Evolutionary conservation across 2,797 vertebrate species (phyloP), one percentile per base, ranked within the genome.

Genomic region (Chelmon rostratus): DNA sequence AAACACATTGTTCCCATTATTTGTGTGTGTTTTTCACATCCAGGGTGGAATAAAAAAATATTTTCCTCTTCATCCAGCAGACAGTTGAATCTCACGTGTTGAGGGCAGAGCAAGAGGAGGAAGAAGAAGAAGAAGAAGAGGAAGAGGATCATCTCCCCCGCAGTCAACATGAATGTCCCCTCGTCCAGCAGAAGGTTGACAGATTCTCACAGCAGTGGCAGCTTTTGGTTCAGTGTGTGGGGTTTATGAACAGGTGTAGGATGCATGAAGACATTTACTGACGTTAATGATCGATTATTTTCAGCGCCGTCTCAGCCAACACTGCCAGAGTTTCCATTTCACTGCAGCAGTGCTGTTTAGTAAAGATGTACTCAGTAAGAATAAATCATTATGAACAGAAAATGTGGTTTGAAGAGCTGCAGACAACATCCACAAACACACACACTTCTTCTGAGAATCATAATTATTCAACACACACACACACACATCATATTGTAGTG

Each of bases 131-230:
- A 15, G 38, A 81, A 1, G 81, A 68, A 31, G 84, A 79, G 1
- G 84, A 69, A 1, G 90, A 93, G 67, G 92, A 92, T 47, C 72
- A 86, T 81, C 77, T 84, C 54, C 82, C 94, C 33, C 67, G 2
- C 1, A 88, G 89, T 74, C 91, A 90, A 59, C 95, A 95, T 0
- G 92, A 93, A 71, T 94, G 92, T 25, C 94, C 95, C 19, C 91
- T 94, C 18, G 88, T 95, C 81, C 88, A 93, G 62, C 94, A 94
- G 49, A 90, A 86, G 71, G 82, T 87, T 62, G 64, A 67, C 57
- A 15, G 74, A 38, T 40, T 59, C 15, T 6, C 56, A 69, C 47
- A 91, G 79, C 68, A 73, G 44, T 5, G 81, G 82, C 47, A 79
- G 54, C 47, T 88, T 92, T 63, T 73, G 13, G 61, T 44, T 8